Evolutionary conservation across 2,797 vertebrate genomes (phyloP).

Genomic region (Betta splendens): DNA sequence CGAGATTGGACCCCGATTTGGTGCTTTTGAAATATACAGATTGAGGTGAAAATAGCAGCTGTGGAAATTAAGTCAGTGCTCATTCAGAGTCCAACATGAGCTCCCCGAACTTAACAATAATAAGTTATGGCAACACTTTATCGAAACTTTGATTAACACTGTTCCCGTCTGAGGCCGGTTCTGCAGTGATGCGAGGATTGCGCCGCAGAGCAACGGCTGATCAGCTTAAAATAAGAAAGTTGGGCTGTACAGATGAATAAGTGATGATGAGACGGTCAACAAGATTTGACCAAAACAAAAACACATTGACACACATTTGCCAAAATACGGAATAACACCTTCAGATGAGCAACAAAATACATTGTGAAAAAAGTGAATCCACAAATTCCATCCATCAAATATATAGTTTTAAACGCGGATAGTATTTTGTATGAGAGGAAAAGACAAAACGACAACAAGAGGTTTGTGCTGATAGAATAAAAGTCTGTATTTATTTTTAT

Average conservation of each 20-base stretch:
- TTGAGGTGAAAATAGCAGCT: slow-evolving; percentile 38
- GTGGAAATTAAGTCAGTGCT: slow-evolving; percentile 28
- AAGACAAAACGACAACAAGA: slow-evolving; percentile 46
- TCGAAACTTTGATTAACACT: slow-evolving; percentile 5
- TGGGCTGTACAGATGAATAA: too few species aligned
- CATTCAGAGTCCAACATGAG: slow-evolving; percentile 7
- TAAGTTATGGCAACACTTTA: background rate
- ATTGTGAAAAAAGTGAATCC: background rate
- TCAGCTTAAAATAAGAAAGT: too few species aligned
- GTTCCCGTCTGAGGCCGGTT: background rate
- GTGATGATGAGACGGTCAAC: too few species aligned
- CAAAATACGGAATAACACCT: too few species aligned
- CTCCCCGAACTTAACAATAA: slow-evolving; percentile 11
- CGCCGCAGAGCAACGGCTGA: too few species aligned
- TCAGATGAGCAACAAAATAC: too few species aligned
- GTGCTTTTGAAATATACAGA: slow-evolving; percentile 47
- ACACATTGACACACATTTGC: too few species aligned
- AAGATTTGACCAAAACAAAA: too few species aligned
- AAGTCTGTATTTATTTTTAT: slow-evolving; percentile 86
- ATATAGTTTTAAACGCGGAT: background rate
- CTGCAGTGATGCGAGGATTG: too few species aligned
- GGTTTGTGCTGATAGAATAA: slow-evolving; percentile 84
- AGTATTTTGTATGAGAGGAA: background rate
- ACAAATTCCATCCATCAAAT: background rate
- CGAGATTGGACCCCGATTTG: slow-evolving; percentile 52